phyloP scores from a whole-genome alignment of 1,140 invertebrate species.

The Aphelenchoides fujianensis region DNA sequence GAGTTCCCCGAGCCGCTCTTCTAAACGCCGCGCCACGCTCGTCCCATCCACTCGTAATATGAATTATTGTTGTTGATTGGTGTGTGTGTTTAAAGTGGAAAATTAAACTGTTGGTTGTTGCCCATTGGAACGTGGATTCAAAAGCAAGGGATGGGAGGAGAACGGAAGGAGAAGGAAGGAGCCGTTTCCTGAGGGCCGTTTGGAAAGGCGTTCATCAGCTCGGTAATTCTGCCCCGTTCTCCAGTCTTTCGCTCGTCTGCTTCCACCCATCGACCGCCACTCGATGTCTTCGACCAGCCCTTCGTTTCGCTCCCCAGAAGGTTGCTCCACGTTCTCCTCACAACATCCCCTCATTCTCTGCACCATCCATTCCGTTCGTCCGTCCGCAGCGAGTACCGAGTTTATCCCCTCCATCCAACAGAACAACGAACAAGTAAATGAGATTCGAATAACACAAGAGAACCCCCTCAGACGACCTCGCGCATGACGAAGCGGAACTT shows the following conservation, averaged over 20 bases:
- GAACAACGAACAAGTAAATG: background rate
- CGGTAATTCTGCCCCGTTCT: background rate
- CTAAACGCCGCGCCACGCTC: too few species aligned
- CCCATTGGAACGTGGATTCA: background rate
- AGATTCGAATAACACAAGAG: background rate
- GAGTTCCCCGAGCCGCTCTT: slow-evolving; percentile 90
- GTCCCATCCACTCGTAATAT: too few species aligned
- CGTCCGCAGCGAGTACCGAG: background rate
- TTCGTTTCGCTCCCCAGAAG: too few species aligned
- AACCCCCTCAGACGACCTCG: background rate
- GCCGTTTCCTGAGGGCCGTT: background rate
- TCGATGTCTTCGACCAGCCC: background rate
- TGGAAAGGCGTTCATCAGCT: background rate
- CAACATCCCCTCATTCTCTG: background rate
- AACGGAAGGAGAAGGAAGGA: background rate
- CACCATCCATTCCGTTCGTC: background rate
- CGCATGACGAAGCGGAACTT: slow-evolving; percentile 30
- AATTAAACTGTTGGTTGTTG: slow-evolving; percentile 3
- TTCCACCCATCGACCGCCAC: background rate
- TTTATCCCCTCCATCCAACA: background rate
- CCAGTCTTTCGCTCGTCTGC: background rate
- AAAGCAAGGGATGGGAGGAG: background rate
- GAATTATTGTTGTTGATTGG: background rate
- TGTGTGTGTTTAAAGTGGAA: background rate
- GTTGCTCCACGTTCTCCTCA: background rate